Conservation (phyloP, 1,140 invertebrate species). For the Camponotus floridanus region DNA sequence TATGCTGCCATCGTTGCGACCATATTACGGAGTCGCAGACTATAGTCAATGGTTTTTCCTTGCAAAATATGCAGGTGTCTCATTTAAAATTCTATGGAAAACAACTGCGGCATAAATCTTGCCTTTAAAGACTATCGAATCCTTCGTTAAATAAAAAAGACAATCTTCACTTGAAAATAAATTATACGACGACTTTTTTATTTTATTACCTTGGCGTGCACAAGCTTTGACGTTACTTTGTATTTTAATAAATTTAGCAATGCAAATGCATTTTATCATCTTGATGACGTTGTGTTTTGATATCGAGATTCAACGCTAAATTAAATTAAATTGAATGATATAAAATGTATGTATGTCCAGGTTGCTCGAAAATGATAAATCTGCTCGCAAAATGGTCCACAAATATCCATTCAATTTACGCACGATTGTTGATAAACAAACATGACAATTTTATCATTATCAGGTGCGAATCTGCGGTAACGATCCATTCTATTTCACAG, state of each 20-base stretch:
- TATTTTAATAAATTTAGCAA: neutral
- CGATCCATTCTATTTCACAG: neutral
- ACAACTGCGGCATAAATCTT: neutral
- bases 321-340: neutral
- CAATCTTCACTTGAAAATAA: neutral
- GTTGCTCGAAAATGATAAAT: slow-evolving; percentile 27
- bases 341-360: neutral
- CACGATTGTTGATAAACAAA: neutral
- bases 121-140: slow-evolving; percentile 12
- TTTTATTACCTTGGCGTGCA: neutral
- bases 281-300: neutral
- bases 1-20: neutral
- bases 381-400: neutral
- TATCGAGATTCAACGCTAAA: slow-evolving; percentile 30
- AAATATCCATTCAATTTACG: slow-evolving; percentile 19
- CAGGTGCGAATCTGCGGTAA: slow-evolving; percentile 11
- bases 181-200: neutral
- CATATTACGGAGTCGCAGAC: slow-evolving; percentile 36
- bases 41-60: slow-evolving; percentile 26
- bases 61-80: neutral
- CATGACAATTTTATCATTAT: slow-evolving; percentile 32
- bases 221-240: neutral
- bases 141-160: neutral
- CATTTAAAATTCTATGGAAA: neutral
- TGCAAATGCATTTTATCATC: neutral